Conservation (phyloP, 2,113 vertebrate species). For the Trinectes maculatus region DNA sequence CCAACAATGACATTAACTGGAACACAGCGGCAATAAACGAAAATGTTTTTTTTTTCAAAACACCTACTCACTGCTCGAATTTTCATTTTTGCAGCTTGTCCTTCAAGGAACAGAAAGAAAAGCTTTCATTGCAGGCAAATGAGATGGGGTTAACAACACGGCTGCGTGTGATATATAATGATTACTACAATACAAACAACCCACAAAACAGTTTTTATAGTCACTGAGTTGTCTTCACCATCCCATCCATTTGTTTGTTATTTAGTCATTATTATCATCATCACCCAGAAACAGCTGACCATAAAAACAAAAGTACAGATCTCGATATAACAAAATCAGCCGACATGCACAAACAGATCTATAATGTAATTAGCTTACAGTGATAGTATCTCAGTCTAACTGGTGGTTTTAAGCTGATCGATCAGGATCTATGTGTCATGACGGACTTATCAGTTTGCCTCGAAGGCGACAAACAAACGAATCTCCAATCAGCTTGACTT, state of each 20-base stretch:
- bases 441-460: conserved; percentile 23
- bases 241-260: too few species aligned
- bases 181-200: too few species aligned
- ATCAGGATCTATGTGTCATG: neutral
- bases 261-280: too few species aligned
- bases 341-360: conserved; percentile 22
- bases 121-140: neutral
- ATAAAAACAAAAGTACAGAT: neutral
- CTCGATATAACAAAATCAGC: neutral
- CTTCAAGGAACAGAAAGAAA: neutral
- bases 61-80: neutral
- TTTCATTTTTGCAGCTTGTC: neutral
- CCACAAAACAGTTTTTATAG: too few species aligned
- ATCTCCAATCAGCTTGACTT: neutral
- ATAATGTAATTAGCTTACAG: conserved; percentile 36
- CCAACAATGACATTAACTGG: neutral
- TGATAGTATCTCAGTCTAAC: conserved; percentile 26
- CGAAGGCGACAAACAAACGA: conserved; percentile 5
- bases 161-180: neutral
- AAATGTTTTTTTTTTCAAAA: neutral
- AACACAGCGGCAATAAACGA: too few species aligned
- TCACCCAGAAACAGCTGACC: conserved; percentile 3
- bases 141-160: neutral
- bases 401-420: conserved; percentile 21
- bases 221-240: too few species aligned